Conservation (phyloP, 1,140 invertebrate species). For the Apis laboriosa region DNA sequence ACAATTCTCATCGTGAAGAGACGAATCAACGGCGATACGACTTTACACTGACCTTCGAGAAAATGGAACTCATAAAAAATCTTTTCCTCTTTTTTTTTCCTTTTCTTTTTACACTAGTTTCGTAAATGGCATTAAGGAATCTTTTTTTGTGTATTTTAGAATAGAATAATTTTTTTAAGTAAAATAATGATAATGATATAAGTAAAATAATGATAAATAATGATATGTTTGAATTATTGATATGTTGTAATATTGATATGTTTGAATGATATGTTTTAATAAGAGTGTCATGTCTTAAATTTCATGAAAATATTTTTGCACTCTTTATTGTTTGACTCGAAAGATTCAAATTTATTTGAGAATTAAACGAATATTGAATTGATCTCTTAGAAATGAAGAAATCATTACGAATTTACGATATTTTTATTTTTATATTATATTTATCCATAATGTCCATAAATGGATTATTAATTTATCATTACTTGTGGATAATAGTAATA, state of each 20-base stretch:
- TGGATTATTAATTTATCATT: no score
- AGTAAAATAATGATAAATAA: neutral
- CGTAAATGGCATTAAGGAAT: neutral
- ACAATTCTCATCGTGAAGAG: slow-evolving; percentile 20
- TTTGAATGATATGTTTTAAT: neutral
- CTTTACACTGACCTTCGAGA: neutral
- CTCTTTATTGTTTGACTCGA: neutral
- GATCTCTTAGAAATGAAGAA: neutral
- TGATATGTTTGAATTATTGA: neutral
- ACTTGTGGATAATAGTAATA: no score
- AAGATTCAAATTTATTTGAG: neutral
- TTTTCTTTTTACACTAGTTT: neutral
- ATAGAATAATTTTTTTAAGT: no score
- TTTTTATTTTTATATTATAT: no score
- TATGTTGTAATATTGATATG: no score
- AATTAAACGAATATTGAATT: neutral
- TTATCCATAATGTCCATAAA: no score
- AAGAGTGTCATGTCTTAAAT: neutral
- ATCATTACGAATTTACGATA: no score
- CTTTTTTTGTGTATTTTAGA: neutral
- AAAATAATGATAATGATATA: neutral
- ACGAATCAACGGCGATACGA: slow-evolving; percentile 14
- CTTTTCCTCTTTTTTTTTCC: neutral
- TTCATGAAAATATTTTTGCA: neutral
- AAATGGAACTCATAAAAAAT: slow-evolving; percentile 33